Evolutionary conservation across 1,140 invertebrate genomes (phyloP).

Genomic region (Drosophila lacteicornis): DNA sequence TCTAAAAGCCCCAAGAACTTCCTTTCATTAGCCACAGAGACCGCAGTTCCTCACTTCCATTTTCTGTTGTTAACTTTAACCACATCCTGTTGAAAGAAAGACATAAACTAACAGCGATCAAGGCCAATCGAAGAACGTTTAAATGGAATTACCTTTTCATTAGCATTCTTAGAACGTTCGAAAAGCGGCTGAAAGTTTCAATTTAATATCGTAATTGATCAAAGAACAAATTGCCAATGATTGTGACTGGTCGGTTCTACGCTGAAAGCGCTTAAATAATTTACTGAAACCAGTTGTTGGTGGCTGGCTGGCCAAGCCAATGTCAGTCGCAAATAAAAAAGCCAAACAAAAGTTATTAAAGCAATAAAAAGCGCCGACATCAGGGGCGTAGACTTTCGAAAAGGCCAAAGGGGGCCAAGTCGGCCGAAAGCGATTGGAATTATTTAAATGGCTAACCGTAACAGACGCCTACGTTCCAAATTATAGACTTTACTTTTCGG

Average conservation of each 20-base stretch:
- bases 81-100: conserved; percentile 54
- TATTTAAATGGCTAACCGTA: conserved; percentile 57
- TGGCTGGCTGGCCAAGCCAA: conserved; percentile 18
- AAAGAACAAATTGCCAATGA: conserved; percentile 58
- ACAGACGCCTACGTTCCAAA: conserved; percentile 61
- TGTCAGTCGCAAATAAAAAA: conserved; percentile 47
- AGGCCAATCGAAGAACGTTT: conserved; percentile 60
- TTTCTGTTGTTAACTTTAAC: conserved; percentile 36
- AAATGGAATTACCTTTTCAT: conserved; percentile 55
- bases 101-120: conserved; percentile 32
- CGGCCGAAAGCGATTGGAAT: conserved; percentile 40
- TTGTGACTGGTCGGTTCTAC: conserved; percentile 51
- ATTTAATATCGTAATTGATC: conserved; percentile 55
- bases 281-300: conserved; percentile 61
- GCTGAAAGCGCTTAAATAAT: conserved; percentile 51
- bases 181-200: conserved; percentile 33
- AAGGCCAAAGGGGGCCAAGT: conserved; percentile 60
- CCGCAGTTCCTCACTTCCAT: conserved; percentile 48
- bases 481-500: conserved; percentile 45
- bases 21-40: conserved; percentile 52
- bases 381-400: conserved; percentile 62
- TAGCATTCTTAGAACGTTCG: conserved; percentile 23
- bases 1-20: conserved; percentile 24
- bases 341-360: conserved; percentile 52
- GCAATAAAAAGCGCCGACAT: conserved; percentile 21